phyloP scores from a whole-genome alignment of 2,797 vertebrate genomes.

The Sitta carolinensis region DNA sequence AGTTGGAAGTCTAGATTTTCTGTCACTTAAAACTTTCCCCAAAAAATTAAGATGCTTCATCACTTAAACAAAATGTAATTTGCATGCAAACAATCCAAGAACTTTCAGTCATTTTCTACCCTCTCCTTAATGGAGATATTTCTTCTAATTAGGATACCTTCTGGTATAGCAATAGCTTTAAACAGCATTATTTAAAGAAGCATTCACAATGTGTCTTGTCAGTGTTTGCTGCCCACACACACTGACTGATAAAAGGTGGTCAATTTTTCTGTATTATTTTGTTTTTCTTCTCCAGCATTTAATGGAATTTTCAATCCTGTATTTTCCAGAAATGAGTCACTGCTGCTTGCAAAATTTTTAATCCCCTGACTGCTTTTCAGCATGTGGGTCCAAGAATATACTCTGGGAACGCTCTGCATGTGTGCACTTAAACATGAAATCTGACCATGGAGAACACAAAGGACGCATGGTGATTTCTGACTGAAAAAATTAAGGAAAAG shows the following conservation, averaged over 20 bases:
- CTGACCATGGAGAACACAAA: not conserved
- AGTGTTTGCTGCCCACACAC: accelerated
- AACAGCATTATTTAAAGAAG: not conserved
- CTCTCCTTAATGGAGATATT: not conserved
- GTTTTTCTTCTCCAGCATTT: not conserved
- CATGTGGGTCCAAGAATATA: not conserved
- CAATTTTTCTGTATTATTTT: not conserved
- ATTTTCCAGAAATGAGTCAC: not conserved
- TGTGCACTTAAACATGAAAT: not conserved
- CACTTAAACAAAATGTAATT: not conserved
- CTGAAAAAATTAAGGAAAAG: not conserved
- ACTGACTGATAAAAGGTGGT: not conserved
- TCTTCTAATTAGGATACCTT: not conserved
- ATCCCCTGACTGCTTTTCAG: not conserved
- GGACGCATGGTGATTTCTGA: not conserved
- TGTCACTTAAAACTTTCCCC: not conserved
- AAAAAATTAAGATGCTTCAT: not conserved
- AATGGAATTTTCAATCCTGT: not conserved
- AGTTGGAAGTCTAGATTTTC: not conserved
- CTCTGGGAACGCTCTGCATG: not conserved
- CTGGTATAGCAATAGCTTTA: not conserved
- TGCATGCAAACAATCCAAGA: not conserved
- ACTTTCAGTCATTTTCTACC: not conserved
- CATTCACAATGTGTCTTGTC: not conserved
- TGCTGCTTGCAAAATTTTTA: not conserved